Conservation (phyloP, 2,888 invertebrate species). For the Hirtodrosophila duncani region DNA sequence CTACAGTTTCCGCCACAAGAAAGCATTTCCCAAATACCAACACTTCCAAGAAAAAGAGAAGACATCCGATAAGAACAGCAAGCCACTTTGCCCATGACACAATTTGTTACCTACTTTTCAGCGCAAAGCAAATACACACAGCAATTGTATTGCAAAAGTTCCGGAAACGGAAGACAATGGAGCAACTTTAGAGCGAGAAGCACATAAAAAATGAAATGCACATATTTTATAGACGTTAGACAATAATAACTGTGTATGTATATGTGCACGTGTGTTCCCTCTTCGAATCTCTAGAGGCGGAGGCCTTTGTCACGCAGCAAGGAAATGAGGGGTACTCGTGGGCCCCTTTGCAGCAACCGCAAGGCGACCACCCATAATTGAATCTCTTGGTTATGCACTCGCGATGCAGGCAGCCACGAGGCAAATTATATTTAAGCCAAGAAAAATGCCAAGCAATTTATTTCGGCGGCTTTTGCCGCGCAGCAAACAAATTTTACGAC, state of each 20-base stretch:
- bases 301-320: no score
- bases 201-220: constrained; percentile 41
- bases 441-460: constrained; percentile 44
- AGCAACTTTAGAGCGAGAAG: constrained; percentile 33
- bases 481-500: constrained; percentile 39
- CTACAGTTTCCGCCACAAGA: no score
- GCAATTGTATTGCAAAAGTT: constrained; percentile 11
- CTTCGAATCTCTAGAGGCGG: constrained; percentile 17
- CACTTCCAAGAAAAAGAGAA: constrained; percentile 15
- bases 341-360: constrained; percentile 16
- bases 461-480: constrained; percentile 31
- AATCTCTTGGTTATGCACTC: constrained; percentile 53
- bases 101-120: constrained; percentile 48
- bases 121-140: constrained; percentile 21
- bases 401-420: constrained; percentile 31
- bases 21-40: constrained; percentile 5
- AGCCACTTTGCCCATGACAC: constrained; percentile 25
- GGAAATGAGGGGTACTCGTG: no score
- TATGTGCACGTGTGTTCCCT: not conserved
- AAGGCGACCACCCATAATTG: constrained; percentile 49
- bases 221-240: constrained; percentile 45
- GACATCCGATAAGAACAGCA: constrained; percentile 8
- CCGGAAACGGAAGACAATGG: constrained; percentile 38
- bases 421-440: constrained; percentile 57
- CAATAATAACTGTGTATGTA: constrained; percentile 26